Evolutionary conservation across 2,797 vertebrate genomes (phyloP), one percentile per base, ranked within the genome.

Genomic region (Phrynocephalus forsythii): DNA sequence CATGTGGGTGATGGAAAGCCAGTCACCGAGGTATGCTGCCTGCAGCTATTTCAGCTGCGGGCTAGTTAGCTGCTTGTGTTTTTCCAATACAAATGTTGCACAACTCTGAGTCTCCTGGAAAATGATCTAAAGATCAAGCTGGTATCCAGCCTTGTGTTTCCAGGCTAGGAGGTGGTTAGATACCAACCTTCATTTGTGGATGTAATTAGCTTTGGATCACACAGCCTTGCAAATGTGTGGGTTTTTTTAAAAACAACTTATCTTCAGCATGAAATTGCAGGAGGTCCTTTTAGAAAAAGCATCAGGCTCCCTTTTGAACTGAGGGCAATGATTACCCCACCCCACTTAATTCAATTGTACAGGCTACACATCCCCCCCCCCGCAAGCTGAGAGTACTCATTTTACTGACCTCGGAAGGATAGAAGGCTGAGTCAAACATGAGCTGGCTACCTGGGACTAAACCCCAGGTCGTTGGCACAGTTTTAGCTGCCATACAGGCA

Each of bases 31-130:
- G 72, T 77, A 69, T 63, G 71, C 26, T 81, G 82, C 18, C 86
- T 82, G 82, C 1, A n/a, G 79, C 87, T 48, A 90, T 16, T 3
- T 18, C 82, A 3, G 38, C 50, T 11, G 1, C 75, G 56, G 26
- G 79, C 81, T 76, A 68, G 48, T 86, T 81, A 16, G 85, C 92
- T 68, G 0, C 1, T 0, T 44, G 93, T 78, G 0, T 88, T 94
- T 94, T 94, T 94, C 92, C 93, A 48, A 81, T n/a, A 67, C 18
- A 28, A 82, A 60, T 8, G 18, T 87, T 87, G 86, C 90, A 81
- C 80, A 73, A 83, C 63, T 77, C 0, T 73, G 50, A 44, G 1
- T 63, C n/a, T 30, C 52, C 68, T 66, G 84, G 69, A 81, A 90
- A 87, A 67, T 33, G 63, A 76, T 79, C 15, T 6, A 28, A 16